Percentiles rank a stretch among this genome's conserved stretches.
Evolutionary conservation across 2,797 vertebrate genomes (phyloP).

Genomic region (Eremophila alpestris): DNA sequence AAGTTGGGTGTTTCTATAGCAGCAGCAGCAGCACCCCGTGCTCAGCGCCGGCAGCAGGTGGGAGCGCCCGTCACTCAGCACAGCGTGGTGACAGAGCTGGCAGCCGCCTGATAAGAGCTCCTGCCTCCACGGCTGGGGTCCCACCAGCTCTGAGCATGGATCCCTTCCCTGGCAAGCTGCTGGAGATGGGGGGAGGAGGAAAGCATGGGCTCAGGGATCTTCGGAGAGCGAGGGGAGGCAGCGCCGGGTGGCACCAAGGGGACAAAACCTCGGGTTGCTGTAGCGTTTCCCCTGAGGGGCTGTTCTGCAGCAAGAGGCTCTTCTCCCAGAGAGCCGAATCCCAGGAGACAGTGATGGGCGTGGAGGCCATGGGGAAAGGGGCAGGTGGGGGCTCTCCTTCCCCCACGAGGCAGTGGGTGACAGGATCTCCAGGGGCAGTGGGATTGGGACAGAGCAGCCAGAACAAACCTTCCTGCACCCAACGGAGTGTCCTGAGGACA

Average conservation of each 20-base stretch:
- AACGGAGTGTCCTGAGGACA: slow-evolving; percentile 14
- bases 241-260: accelerated
- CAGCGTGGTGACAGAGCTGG: slow-evolving; percentile 36
- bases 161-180: neutral
- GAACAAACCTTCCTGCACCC: neutral
- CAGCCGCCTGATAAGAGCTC: slow-evolving; percentile 29
- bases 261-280: accelerated
- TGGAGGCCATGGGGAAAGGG: neutral
- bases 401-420: neutral
- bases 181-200: neutral
- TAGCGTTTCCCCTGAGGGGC: neutral
- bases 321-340: neutral
- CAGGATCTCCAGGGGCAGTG: accelerated
- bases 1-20: slow-evolving; percentile 59
- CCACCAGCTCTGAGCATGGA: neutral
- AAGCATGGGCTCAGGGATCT: accelerated
- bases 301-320: neutral
- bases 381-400: neutral
- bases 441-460: neutral
- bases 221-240: neutral
- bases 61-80: neutral
- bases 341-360: accelerated
- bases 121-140: neutral
- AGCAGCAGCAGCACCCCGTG: neutral
- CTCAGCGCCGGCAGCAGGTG: slow-evolving; percentile 24